Evolutionary conservation across 2,888 invertebrate genomes (phyloP).

Genomic region (Criorhina ranunculi): DNA sequence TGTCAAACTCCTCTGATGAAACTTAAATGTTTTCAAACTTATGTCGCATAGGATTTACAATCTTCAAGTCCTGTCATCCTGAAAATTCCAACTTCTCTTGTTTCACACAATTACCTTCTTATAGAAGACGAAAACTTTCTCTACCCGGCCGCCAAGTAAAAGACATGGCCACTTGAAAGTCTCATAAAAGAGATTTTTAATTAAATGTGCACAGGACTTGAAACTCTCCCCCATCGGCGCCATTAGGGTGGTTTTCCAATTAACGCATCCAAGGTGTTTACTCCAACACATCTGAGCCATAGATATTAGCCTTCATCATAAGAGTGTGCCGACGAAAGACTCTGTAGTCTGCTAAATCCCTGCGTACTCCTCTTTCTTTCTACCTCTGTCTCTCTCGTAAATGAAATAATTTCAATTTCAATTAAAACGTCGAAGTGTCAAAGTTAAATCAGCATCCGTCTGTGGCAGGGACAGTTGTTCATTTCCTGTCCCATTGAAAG

Average conservation of each 20-base stretch:
- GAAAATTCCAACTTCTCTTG: slow-evolving; percentile 10
- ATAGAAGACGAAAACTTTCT: slow-evolving; percentile 66
- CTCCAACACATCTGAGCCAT: background rate
- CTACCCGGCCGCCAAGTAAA: slow-evolving; percentile 1
- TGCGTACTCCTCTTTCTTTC: background rate
- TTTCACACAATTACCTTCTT: slow-evolving; percentile 63
- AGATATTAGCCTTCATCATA: slow-evolving; percentile 41
- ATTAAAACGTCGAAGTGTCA: slow-evolving; percentile 70
- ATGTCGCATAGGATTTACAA: slow-evolving; percentile 34
- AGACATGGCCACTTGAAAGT: slow-evolving; percentile 40
- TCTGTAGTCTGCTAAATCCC: background rate
- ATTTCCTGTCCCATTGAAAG: slow-evolving; percentile 43
- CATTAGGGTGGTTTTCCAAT: slow-evolving; percentile 38
- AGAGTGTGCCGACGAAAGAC: background rate
- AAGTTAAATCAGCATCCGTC: slow-evolving; percentile 44
- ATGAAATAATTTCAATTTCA: slow-evolving; percentile 67
- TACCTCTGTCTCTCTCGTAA: slow-evolving; percentile 27
- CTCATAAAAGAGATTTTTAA: slow-evolving; percentile 69
- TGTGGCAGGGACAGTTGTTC: slow-evolving; percentile 51
- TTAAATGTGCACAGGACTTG: slow-evolving; percentile 47
- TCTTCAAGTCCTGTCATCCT: slow-evolving; percentile 3
- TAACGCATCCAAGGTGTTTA: slow-evolving; percentile 35
- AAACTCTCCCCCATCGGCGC: background rate
- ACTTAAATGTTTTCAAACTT: slow-evolving; percentile 31
- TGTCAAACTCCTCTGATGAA: slow-evolving; percentile 1